phyloP scores from a whole-genome alignment of 1,140 invertebrate genomes.

The Chrysopa pallens region DNA sequence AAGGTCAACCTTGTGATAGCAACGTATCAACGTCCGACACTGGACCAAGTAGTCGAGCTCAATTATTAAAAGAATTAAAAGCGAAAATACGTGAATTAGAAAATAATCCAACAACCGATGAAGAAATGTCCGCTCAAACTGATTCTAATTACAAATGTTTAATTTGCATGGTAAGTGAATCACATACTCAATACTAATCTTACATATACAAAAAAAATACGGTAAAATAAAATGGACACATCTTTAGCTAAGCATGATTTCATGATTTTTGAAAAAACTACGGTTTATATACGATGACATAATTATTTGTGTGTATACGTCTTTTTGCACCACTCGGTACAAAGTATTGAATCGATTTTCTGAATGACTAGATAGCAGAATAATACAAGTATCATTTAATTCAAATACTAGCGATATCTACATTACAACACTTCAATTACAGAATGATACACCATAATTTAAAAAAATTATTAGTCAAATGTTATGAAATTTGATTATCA shows the following conservation, averaged over 20 bases:
- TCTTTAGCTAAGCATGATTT: neutral
- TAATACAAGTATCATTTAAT: no score
- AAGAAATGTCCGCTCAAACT: conserved; percentile 5
- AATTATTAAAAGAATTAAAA: conserved; percentile 45
- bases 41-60: conserved; percentile 28
- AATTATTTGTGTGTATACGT: neutral
- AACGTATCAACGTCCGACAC: conserved; percentile 25
- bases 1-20: conserved; percentile 21
- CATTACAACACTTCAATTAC: no score
- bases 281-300: neutral
- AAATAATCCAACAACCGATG: conserved; percentile 19
- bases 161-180: conserved; percentile 46
- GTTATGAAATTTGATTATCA: no score
- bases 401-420: no score
- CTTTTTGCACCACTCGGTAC: no score
- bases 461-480: no score
- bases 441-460: no score
- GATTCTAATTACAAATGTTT: conserved; percentile 39
- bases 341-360: no score
- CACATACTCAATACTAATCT: neutral
- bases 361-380: no score
- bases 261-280: neutral
- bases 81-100: conserved; percentile 45
- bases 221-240: neutral
- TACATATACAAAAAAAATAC: neutral